Base-by-base conservation (phyloP, 2,888 invertebrate species). In the Epinotia ramella region DNA sequence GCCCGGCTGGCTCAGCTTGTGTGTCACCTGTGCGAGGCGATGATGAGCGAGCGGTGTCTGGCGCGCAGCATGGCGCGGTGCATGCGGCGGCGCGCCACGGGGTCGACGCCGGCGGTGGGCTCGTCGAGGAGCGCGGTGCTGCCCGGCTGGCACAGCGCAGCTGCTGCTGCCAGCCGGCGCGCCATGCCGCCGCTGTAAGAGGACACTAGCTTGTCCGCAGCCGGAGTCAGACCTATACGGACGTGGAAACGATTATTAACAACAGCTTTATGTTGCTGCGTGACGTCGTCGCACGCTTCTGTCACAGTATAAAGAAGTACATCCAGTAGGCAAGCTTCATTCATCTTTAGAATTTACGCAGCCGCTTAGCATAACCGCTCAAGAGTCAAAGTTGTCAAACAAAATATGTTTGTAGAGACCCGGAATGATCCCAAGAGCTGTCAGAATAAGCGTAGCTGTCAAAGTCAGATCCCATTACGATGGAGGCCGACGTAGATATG, bases 131-230 rank as follows among this genome's bases (percentile, higher is more conserved):
- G 95, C 66, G 97, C 95, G 33, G 79, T 74, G 81, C 95, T 95
- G 40, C 96, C 96, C 44, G 80, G 80, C 67, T 78, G 72, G 78
- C 80, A 77, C 71, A 84, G 78, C 68, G 82, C 84, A 49, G 80
- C 82, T 16, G 83, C 85, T 20, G 84, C 79, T 49, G 80, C 80
- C 74, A 87, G 81, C 73, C 97, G 96, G 80, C 97, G 95, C 44
- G 97, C 96, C 82, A 97, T 95, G 2, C 97, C 97, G 6, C 97
- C 97, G 80, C 96, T 96, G 85, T 96, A 96, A 68, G 87, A 80
- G 1, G 83, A 82, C 78, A 82, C 81, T 7, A 72, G 59, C 9
- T 78, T 79, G 13, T 56, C 13, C 6, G 78, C 78, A 79, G 83
- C 81, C 74, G 77, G 73, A 68, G 80, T 77, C 40, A 87, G 79